These are phyloP conservation scores for Clamator glandarius DNA, from an alignment of 2,797 vertebrate genomes.

Conservation along the genomic window DNA sequence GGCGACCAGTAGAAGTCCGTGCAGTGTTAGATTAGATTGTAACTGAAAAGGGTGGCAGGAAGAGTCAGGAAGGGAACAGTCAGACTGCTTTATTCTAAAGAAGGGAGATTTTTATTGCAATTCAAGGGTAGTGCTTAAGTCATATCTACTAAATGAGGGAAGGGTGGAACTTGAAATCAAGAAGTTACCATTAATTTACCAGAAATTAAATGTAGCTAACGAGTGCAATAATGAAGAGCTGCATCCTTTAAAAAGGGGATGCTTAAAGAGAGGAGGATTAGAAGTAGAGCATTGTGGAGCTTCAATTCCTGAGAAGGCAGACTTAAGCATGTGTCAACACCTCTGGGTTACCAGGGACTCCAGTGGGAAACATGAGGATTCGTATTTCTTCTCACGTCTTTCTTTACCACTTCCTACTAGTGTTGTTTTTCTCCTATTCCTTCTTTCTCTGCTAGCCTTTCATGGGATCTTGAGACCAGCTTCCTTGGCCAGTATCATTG, in stretches of 20 bases:
- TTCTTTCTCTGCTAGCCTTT: neutral
- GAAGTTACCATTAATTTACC: neutral
- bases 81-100: neutral
- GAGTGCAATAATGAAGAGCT: neutral
- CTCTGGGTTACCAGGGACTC: neutral
- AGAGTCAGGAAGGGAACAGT: neutral
- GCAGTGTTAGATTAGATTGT: neutral
- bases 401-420: neutral
- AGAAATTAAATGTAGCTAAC: neutral
- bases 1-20: neutral
- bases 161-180: neutral
- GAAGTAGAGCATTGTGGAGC: neutral
- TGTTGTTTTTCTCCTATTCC: neutral
- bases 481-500: fast-evolving
- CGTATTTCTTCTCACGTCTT: fast-evolving
- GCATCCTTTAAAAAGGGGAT: neutral
- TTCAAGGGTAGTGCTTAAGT: neutral
- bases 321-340: fast-evolving
- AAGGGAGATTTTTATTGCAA: neutral
- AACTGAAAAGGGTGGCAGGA: neutral
- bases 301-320: neutral
- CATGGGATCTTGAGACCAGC: neutral
- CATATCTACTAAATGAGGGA: neutral
- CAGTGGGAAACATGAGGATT: fast-evolving
- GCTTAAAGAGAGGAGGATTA: neutral